phyloP scores from a whole-genome alignment of 2,888 invertebrate genomes.

The Metacarcinus magister region DNA sequence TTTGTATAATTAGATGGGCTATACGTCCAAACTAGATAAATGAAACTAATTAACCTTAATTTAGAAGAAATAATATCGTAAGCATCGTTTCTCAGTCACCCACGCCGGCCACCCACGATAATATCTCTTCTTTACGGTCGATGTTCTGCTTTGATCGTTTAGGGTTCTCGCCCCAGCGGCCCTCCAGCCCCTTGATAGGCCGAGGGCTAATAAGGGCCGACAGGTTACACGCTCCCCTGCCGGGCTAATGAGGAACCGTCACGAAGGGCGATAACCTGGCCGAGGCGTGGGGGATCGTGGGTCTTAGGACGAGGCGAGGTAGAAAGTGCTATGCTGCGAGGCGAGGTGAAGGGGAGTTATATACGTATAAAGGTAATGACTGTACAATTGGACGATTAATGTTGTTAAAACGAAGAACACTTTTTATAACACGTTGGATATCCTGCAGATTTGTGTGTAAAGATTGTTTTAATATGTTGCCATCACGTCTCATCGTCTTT shows the following conservation, averaged over 20 bases:
- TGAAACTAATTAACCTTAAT: conserved; percentile 1
- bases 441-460: not conserved
- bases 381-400: conserved; percentile 32
- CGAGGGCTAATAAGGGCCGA: conserved; percentile 67
- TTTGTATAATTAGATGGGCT: conserved; percentile 18
- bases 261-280: not conserved
- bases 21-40: not conserved
- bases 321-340: conserved; percentile 27
- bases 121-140: not conserved
- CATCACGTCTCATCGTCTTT: not conserved
- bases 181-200: conserved; percentile 56
- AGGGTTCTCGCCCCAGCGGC: not conserved
- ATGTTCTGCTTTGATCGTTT: not conserved
- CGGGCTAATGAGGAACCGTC: conserved; percentile 64
- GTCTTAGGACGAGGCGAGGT: not conserved
- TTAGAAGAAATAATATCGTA: not conserved
- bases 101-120: conserved; percentile 31
- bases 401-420: not conserved
- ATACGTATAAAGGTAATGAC: conserved; percentile 44
- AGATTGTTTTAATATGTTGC: not conserved
- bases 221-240: conserved; percentile 65
- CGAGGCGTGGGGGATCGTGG: conserved; percentile 7
- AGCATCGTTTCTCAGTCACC: not conserved
- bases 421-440: not conserved
- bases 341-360: conserved; percentile 34